phyloP scores from a whole-genome alignment of 2,888 invertebrate species.

The Lissonota sp. region DNA sequence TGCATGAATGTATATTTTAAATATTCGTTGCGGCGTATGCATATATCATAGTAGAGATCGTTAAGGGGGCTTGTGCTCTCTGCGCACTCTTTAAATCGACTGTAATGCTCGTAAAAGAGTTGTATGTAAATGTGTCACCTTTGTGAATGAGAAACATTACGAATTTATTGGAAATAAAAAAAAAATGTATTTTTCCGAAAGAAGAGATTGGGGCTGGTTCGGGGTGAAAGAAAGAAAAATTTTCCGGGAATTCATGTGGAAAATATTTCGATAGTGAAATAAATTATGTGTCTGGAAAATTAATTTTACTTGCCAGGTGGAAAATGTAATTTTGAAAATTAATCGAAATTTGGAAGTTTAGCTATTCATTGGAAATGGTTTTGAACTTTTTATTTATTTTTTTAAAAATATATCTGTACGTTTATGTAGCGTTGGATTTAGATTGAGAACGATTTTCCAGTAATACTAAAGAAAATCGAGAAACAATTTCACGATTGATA shows the following conservation, averaged over 20 bases:
- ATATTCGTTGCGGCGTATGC: neutral
- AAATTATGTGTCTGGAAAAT: neutral
- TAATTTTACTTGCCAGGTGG: neutral
- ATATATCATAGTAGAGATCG: conserved; percentile 30
- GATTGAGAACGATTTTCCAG: neutral
- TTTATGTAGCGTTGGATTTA: neutral
- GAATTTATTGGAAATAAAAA: conserved; percentile 17
- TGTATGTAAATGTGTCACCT: conserved; percentile 9
- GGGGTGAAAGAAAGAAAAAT: too few species aligned
- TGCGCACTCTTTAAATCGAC: conserved; percentile 8
- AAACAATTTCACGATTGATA: conserved; percentile 10
- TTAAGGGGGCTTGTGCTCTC: conserved; percentile 17
- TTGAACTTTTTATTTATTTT: neutral
- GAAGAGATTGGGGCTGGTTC: neutral
- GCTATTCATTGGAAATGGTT: neutral
- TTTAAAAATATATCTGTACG: neutral
- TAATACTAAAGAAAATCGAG: neutral
- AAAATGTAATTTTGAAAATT: neutral
- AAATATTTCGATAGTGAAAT: too few species aligned
- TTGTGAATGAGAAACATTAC: neutral
- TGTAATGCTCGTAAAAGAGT: conserved; percentile 17
- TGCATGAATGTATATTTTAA: too few species aligned
- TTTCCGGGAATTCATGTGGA: too few species aligned
- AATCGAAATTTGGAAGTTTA: neutral
- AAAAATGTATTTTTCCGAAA: conserved; percentile 8